Evolutionary conservation across 1,140 invertebrate species (phyloP), one percentile per base, ranked within the genome.

Genomic region (Ceratitis capitata): DNA sequence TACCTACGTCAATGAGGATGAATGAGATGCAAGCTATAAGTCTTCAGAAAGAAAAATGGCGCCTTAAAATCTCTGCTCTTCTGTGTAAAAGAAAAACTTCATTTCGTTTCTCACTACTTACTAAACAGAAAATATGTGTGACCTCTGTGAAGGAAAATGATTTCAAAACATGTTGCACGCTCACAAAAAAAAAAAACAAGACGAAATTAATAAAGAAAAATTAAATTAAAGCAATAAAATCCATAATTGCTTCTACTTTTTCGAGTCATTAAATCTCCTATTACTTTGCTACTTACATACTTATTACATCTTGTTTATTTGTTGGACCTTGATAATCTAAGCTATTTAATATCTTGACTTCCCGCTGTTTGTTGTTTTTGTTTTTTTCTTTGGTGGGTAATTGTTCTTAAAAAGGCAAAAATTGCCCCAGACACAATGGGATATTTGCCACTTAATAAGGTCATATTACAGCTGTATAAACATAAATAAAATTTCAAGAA

Each of bases 361-460:
- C 69, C 39, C n/a, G 39, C 69, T 45, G 69, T 45, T 42, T 16
- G 23, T n/a, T n/a, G n/a, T n/a, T n/a, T n/a, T n/a, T n/a, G n/a
- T n/a, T n/a, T n/a, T n/a, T 6, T 35, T 19, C 23, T 26, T 64
- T 64, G 14, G 29, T 45, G 14, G 39, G 23, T 45, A 78, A 78
- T 26, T 78, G 69, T 78, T 78, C 23, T 45, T 78, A 78, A 78
- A 64, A 45, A 45, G 39, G 39, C 39, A 45, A 78, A n/a, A 78
- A 78, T 39, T 47, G 32, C 9, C n/a, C n/a, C 32, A 78, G 19
- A 45, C 39, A 45, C 39, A 14, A 23, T 32, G 64, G 64, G 64
- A 69, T 69, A 39, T 69, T 19, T 19, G 64, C 64, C 64, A 69
- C 35, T 45, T 26, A 78, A 78, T 78, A 78, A 78, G 69, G 35